Percentiles rank a stretch among this genome's conserved stretches.
These are phyloP conservation scores for Ennomos erosarius DNA, from an alignment of 2,888 invertebrate species.

Conservation along the genomic window DNA sequence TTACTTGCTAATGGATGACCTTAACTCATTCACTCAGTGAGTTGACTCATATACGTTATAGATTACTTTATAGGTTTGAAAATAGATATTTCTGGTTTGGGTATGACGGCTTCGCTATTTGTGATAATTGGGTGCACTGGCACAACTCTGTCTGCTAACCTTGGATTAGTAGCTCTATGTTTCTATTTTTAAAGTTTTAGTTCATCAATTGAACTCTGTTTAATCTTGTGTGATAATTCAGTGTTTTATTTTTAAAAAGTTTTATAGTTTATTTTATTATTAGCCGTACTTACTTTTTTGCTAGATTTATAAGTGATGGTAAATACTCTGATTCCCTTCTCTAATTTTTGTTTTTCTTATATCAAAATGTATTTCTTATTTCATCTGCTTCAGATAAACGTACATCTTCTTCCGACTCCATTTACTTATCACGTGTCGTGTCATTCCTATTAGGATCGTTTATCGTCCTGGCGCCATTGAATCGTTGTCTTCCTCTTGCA, in stretches of 20 bases:
- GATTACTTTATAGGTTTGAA: conserved; percentile 20
- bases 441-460: conserved; percentile 39
- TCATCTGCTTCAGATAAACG: too few relatives aligned
- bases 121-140: conserved; percentile 22
- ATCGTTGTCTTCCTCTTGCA: conserved; percentile 59
- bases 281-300: too few relatives aligned
- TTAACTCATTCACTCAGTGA: conserved; percentile 11
- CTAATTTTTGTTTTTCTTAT: too few relatives aligned
- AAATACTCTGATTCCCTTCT: too few relatives aligned
- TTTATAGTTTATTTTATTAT: too few relatives aligned
- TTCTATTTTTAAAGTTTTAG: conserved; percentile 32
- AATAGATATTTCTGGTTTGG: conserved; percentile 24
- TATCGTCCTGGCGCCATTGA: conserved; percentile 59
- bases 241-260: too few relatives aligned
- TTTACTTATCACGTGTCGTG: conserved; percentile 23
- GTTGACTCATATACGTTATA: conserved; percentile 25
- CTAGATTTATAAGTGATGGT: too few relatives aligned
- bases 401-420: conserved; percentile 15
- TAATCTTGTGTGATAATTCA: background rate
- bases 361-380: too few relatives aligned
- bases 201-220: conserved; percentile 7
- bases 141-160: conserved; percentile 10
- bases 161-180: conserved; percentile 17
- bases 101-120: conserved; percentile 35
- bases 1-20: background rate